Evolutionary conservation across 1,140 invertebrate genomes (phyloP).

Genomic region (Trichonephila clavipes): DNA sequence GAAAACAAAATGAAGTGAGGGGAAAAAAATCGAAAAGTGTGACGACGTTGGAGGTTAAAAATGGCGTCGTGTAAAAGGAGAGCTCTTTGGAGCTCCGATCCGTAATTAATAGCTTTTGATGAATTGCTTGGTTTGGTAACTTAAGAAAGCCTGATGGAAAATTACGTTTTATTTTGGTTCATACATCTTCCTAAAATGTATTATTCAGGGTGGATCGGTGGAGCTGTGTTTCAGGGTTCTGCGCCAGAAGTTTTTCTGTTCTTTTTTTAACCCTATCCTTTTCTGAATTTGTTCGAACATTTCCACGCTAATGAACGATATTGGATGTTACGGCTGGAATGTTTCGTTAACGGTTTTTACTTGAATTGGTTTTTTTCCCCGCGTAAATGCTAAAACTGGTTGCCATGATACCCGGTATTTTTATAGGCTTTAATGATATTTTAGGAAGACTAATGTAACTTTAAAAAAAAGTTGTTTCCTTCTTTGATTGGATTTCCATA

Average conservation of each 20-base stretch:
- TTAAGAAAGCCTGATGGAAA: constrained; percentile 42
- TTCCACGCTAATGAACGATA: background rate
- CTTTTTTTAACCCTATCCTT: background rate
- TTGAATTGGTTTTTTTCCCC: background rate
- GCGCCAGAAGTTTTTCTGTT: background rate
- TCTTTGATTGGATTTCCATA: too few species aligned
- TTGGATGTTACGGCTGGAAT: background rate
- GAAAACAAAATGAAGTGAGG: background rate
- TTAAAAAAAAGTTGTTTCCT: too few species aligned
- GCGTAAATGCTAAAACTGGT: background rate
- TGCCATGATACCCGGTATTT: background rate
- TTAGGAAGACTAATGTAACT: background rate
- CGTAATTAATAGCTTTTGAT: constrained; percentile 62
- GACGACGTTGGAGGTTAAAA: constrained; percentile 44
- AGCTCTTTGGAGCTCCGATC: constrained; percentile 18
- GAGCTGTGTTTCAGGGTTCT: background rate
- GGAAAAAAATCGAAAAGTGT: background rate
- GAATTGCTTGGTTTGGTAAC: constrained; percentile 39
- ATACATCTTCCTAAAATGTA: background rate
- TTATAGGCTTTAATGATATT: background rate
- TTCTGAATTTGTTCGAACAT: background rate
- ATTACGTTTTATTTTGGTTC: constrained; percentile 44
- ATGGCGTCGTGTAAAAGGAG: constrained; percentile 20
- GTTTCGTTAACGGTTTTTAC: background rate
- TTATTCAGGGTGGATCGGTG: constrained; percentile 1